Percentiles rank a stretch among this genome's conserved stretches.
These are phyloP conservation scores for Dasypus novemcinctus DNA, from an alignment of 2,113 vertebrate species.

Conservation along the genomic window DNA sequence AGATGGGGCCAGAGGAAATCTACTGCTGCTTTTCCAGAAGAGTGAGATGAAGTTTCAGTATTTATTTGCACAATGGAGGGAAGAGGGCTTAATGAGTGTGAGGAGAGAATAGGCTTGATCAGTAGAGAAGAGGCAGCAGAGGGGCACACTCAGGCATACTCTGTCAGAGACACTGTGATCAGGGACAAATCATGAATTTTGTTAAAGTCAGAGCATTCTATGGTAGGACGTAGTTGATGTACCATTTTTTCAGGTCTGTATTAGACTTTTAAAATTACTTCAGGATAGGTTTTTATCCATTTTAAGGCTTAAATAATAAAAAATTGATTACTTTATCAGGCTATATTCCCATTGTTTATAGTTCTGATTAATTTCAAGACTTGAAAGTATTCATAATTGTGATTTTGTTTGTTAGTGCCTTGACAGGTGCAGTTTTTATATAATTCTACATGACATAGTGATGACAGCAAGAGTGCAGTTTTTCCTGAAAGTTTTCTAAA, in stretches of 20 bases:
- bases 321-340: not conserved
- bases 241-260: not conserved
- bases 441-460: not conserved
- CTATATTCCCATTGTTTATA: not conserved
- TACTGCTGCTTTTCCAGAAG: slow-evolving; percentile 42
- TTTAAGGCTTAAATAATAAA: slow-evolving; percentile 10
- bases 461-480: not conserved
- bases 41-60: not conserved
- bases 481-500: not conserved
- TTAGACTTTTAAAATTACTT: slow-evolving; percentile 39
- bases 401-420: not conserved
- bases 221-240: slow-evolving; percentile 18
- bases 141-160: not conserved
- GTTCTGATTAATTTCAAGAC: slow-evolving; percentile 46
- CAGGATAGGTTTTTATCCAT: not conserved
- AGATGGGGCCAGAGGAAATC: not conserved
- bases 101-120: not conserved
- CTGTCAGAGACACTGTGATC: not conserved
- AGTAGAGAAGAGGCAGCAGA: not conserved
- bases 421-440: not conserved
- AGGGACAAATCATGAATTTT: not conserved
- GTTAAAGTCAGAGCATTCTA: not conserved
- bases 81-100: not conserved
- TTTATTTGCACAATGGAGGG: not conserved
- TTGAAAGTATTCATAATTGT: slow-evolving; percentile 12